These are phyloP conservation scores for Caenorhabditis imperialis DNA, from an alignment of 2,888 invertebrate genomes.

Conservation along the genomic window DNA sequence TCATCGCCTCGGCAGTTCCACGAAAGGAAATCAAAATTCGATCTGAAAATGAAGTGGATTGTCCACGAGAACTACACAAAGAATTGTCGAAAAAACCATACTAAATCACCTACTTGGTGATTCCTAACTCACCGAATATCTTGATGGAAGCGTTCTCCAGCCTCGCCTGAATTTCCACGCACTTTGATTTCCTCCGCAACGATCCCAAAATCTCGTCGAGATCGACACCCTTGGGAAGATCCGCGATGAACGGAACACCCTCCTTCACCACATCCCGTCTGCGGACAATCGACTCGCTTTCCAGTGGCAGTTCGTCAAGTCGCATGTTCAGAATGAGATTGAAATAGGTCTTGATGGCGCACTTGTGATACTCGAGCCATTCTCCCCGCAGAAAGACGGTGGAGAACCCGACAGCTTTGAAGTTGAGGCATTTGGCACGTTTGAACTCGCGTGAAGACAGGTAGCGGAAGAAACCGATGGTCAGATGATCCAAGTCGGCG, in stretches of 20 bases:
- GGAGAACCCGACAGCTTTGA: slow-evolving; percentile 14
- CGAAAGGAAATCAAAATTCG: slow-evolving; percentile 2
- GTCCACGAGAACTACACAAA: background rate
- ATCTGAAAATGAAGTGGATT: background rate
- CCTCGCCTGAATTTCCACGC: slow-evolving; percentile 15
- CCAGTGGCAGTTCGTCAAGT: slow-evolving; percentile 55
- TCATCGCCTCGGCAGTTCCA: background rate
- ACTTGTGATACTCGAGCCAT: slow-evolving; percentile 44
- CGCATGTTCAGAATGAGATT: slow-evolving; percentile 49
- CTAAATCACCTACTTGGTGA: background rate
- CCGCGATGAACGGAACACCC: slow-evolving; percentile 37
- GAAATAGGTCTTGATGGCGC: slow-evolving; percentile 36
- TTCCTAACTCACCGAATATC: background rate
- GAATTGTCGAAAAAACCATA: background rate
- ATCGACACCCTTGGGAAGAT: slow-evolving; percentile 26
- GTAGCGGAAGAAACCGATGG: slow-evolving; percentile 49
- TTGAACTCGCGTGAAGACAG: slow-evolving; percentile 42
- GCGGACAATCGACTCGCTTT: background rate
- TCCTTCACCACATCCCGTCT: slow-evolving; percentile 20
- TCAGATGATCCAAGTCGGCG: slow-evolving; percentile 19
- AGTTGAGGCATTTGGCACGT: slow-evolving; percentile 21
- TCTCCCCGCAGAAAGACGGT: slow-evolving; percentile 50
- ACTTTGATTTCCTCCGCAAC: slow-evolving; percentile 4
- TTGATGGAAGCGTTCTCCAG: too few relatives aligned
- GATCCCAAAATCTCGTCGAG: background rate